Percentiles rank a stretch among this genome's conserved stretches.
These are phyloP conservation scores for Drosophila serrata DNA, from an alignment of 1,140 invertebrate genomes.

Conservation along the genomic window DNA sequence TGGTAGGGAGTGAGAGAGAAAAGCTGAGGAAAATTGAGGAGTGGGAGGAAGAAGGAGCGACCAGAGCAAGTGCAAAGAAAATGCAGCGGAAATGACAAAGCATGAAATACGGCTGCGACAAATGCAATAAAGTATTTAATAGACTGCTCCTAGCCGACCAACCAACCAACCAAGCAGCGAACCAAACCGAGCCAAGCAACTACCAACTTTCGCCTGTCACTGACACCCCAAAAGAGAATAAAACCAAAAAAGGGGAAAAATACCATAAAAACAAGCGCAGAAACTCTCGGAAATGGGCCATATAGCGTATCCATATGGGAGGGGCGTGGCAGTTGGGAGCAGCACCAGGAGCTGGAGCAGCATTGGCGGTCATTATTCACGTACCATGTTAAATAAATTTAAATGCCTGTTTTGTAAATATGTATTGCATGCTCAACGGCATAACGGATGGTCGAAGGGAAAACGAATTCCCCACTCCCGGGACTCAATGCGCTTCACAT, in stretches of 20 bases:
- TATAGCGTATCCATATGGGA: conserved; percentile 45
- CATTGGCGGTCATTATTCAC: conserved; percentile 78
- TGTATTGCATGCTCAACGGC: conserved; percentile 67
- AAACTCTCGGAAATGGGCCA: conserved; percentile 51
- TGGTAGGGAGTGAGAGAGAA: conserved; percentile 47
- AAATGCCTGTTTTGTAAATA: conserved; percentile 83
- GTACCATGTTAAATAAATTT: conserved; percentile 83
- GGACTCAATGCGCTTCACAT: conserved; percentile 24
- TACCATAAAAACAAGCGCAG: conserved; percentile 45
- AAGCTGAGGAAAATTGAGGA: conserved; percentile 11
- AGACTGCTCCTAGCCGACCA: conserved; percentile 74
- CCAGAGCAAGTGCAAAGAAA: conserved; percentile 71
- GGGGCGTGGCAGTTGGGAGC: conserved; percentile 53
- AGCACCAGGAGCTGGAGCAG: conserved; percentile 44
- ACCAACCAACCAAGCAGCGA: conserved; percentile 35
- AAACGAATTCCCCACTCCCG: conserved; percentile 25
- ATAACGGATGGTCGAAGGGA: conserved; percentile 64
- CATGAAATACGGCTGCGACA: conserved; percentile 83
- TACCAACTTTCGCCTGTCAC: conserved; percentile 65
- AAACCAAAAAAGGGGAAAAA: conserved; percentile 38
- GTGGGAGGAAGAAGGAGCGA: conserved; percentile 9
- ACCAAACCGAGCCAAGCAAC: conserved; percentile 42
- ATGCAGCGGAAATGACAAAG: conserved; percentile 83
- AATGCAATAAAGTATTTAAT: conserved; percentile 85
- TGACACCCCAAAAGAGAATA: conserved; percentile 69